Evolutionary conservation across 2,113 vertebrate species (phyloP).

Genomic region (Tragelaphus buxtoni): DNA sequence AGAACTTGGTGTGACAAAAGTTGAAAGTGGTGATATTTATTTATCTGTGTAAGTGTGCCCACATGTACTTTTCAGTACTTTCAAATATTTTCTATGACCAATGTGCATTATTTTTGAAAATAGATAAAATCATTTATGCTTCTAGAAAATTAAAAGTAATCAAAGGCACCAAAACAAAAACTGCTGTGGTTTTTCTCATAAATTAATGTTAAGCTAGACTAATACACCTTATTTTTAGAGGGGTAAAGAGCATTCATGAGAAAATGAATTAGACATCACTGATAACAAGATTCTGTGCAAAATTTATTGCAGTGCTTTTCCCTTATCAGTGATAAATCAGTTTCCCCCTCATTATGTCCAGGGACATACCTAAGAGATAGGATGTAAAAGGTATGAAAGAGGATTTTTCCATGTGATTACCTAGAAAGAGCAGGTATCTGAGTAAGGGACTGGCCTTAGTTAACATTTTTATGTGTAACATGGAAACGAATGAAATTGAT

Average conservation of each 20-base stretch:
- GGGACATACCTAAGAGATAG: neutral
- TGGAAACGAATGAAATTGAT: neutral
- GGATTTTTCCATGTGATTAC: neutral
- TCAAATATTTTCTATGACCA: neutral
- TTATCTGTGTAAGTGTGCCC: neutral
- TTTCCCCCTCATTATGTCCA: neutral
- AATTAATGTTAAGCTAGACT: neutral
- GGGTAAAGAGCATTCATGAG: neutral
- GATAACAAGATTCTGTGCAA: neutral
- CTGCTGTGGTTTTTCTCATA: neutral
- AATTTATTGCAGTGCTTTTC: neutral
- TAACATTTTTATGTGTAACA: neutral
- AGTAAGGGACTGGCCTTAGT: neutral
- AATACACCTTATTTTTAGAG: neutral
- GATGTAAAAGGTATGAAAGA: neutral
- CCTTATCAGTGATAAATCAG: neutral
- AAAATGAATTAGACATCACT: neutral
- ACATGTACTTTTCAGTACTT: neutral
- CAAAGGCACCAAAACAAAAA: neutral
- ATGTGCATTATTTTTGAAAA: neutral
- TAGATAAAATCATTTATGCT: neutral
- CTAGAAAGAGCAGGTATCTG: neutral
- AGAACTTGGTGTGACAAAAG: neutral
- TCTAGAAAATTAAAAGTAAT: constrained; percentile 19
- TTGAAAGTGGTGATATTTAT: neutral